Evolutionary conservation across 2,888 invertebrate species (phyloP).

Genomic region (Stenotaenia linearis): DNA sequence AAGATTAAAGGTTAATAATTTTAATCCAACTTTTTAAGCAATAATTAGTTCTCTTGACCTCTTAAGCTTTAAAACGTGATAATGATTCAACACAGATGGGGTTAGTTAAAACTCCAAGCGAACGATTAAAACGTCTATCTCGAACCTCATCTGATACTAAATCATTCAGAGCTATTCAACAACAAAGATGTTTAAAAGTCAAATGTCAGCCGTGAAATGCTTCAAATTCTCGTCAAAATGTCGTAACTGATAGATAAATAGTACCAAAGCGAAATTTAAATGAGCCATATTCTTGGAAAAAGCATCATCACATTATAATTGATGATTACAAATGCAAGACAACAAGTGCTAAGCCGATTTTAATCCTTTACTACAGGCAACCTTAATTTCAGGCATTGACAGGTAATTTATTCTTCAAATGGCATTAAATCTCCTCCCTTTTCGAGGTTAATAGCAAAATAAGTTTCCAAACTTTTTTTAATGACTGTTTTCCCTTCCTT

Average conservation of each 20-base stretch:
- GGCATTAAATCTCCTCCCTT: background rate
- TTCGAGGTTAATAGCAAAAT: background rate
- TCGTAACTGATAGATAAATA: background rate
- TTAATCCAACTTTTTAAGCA: background rate
- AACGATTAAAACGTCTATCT: background rate
- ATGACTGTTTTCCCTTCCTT: background rate
- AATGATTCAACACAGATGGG: background rate
- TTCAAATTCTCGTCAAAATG: background rate
- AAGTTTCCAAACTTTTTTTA: background rate
- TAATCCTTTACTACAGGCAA: background rate
- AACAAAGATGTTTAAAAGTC: background rate
- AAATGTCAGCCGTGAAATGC: background rate
- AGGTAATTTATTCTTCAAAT: background rate
- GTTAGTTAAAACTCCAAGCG: background rate
- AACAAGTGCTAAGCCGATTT: background rate
- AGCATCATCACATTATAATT: background rate
- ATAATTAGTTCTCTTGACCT: background rate
- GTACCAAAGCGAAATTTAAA: background rate
- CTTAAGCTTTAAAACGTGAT: background rate
- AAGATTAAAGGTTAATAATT: background rate
- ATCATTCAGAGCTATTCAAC: background rate
- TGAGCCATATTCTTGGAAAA: background rate
- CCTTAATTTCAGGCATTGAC: background rate
- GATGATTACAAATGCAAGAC: constrained; percentile 15
- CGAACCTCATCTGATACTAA: background rate